phyloP scores from a whole-genome alignment of 2,113 vertebrate genomes.

The Odobenus rosmarus region DNA sequence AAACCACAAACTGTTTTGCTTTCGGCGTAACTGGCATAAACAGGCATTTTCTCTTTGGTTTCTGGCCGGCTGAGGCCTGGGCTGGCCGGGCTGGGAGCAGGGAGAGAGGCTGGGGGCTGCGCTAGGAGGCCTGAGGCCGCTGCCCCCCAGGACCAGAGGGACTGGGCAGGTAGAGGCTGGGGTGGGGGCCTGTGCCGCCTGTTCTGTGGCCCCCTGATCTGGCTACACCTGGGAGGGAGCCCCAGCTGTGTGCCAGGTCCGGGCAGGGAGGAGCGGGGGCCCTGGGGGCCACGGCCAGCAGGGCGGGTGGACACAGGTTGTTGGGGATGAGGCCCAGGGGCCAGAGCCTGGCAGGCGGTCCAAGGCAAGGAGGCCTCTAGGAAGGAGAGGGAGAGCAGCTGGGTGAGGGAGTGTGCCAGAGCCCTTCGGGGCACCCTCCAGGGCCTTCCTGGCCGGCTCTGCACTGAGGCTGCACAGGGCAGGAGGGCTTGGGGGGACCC shows the following conservation, averaged over 20 bases:
- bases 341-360: not conserved
- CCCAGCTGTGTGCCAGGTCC: not conserved
- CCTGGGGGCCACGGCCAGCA: not conserved
- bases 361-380: fast-evolving
- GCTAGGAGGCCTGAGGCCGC: constrained; percentile 24
- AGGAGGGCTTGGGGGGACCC: fast-evolving
- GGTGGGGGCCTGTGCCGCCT: not conserved
- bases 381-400: not conserved
- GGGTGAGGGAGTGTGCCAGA: too few species aligned
- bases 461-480: not conserved
- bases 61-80: constrained; percentile 67
- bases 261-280: not conserved
- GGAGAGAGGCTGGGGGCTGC: constrained; percentile 46
- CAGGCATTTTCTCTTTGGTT: constrained; percentile 77
- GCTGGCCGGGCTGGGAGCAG: constrained; percentile 48
- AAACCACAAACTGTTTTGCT: constrained; percentile 81
- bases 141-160: not conserved
- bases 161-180: constrained; percentile 43
- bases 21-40: constrained; percentile 76
- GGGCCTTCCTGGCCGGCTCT: not conserved
- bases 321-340: not conserved
- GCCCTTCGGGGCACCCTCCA: fast-evolving
- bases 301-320: not conserved
- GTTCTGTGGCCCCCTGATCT: too few species aligned
- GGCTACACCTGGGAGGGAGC: not conserved